Evolutionary conservation across 2,888 invertebrate species (phyloP), one percentile per base, ranked within the genome.

Genomic region (Xanthia icteritia): DNA sequence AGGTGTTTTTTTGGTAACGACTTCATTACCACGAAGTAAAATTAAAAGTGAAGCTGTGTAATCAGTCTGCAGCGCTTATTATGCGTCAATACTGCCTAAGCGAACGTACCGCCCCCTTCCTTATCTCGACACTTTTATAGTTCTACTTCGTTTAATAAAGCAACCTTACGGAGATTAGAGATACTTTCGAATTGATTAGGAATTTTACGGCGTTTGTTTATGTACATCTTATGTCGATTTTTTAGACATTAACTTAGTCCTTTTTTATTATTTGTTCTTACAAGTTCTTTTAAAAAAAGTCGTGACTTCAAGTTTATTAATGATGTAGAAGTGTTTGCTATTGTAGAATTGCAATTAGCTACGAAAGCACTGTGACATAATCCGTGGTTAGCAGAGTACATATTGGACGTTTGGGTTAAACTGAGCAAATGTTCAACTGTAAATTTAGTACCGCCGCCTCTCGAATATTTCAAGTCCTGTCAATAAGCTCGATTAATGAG

Each of bases 141-240:
- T 65, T 56, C 20, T 39, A 11, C 60, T 68, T 61, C 58, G 61
- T 84, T 77, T 70, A 73, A 65, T 54, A 58, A 75, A 73, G 63
- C 56, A 69, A 65, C 61, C 60, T 56, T 60, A 64, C 42, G 51
- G 20, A 67, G 77, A 80, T 80, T 78, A 79, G 68, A 82, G 61
- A 58, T 76, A 76, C 76, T 78, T 79, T 74, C 63, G 63, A 78
- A 79, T 76, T 78, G 79, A 86, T 85, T 83, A 76, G 61, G 70
- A 75, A 56, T 69, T 86, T 86, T 65, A 79, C 63, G 79, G 56
- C 71, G 27, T 61, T 67, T 75, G 31, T 78, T 73, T 77, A 65
- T 63, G 64, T 51, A 75, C 27, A 60, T 64, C 82, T 73, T 56
- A 80, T 72, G 54, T 61, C n/a, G 27, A 60, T 45, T 75, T 51